Evolutionary conservation across 2,888 invertebrate genomes (phyloP), one percentile per base, ranked within the genome.

Genomic region (Drosophila phalerata): DNA sequence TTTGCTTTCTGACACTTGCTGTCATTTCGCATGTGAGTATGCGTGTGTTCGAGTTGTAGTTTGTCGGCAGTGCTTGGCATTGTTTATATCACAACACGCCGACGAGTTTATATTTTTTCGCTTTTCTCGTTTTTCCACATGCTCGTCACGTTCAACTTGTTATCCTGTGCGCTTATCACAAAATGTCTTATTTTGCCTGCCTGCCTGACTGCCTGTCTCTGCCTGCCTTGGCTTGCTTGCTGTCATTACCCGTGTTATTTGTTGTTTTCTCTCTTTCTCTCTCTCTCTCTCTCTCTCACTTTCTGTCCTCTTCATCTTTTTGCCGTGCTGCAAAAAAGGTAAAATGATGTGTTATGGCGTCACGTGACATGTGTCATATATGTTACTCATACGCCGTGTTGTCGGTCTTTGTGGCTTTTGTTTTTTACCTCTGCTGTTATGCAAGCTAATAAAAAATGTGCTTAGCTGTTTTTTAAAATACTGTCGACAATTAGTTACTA

Each of bases 131-230:
- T 69, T 69, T 67, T 72, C 34, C 61, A 61, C 68, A 81, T 80
- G 72, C 80, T 79, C 71, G 71, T 82, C 83, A 81, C 83, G 81
- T 81, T 77, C 71, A 76, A 82, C 83, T 80, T 80, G 81, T 82
- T 82, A 81, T 81, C 81, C 68, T 82, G 69, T 71, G 71, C 69
- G 73, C 83, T 82, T 79, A 81, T 82, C 81, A 73, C 79, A 82
- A 72, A 82, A 82, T 79, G 83, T 81, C 81, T 81, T 77, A 82
- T 69, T 81, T 79, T 77, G 80, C 73, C 67, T 69, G 74, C 49
- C 60, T 68, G 71, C 37, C 58, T 69, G 49, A 10, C 45, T 45
- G 38, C 40, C 38, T 45, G 34, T 19, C 49, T 37, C 57, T 13
- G 52, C 37, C 28, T 61, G 49, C 38, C 42, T 62, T 49, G 43